phyloP scores from a whole-genome alignment of 2,113 vertebrate species.

The Asarcornis scutulata region DNA sequence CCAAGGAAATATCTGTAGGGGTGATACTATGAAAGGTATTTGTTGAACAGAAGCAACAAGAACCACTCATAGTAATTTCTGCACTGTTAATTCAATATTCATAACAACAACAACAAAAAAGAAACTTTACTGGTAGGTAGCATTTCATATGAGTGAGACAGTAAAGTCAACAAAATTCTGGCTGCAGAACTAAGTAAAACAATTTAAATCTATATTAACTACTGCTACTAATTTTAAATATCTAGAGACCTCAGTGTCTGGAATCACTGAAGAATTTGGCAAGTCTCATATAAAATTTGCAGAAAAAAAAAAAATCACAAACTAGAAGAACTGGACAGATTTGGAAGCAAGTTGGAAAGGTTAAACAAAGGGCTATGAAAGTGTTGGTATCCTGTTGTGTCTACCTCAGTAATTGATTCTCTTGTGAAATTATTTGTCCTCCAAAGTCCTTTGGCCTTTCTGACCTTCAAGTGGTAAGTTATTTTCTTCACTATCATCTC shows the following conservation, averaged over 20 bases:
- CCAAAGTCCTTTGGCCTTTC: neutral
- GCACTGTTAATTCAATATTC: neutral
- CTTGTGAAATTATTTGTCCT: neutral
- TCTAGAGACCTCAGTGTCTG: neutral
- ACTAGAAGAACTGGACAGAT: neutral
- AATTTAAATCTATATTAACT: neutral
- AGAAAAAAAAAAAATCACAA: neutral
- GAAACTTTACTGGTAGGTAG: neutral
- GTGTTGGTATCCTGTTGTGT: neutral
- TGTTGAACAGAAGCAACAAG: neutral
- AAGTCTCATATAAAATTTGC: neutral
- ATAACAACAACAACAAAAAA: neutral
- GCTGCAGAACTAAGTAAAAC: neutral
- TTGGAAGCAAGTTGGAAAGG: neutral
- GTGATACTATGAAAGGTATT: neutral
- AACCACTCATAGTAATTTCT: neutral
- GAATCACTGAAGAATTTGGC: neutral
- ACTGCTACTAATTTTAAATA: neutral
- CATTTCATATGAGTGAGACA: neutral
- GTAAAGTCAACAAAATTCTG: neutral
- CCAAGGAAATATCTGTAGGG: neutral
- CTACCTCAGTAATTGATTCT: neutral
- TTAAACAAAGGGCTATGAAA: constrained; percentile 1
- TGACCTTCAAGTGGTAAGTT: constrained; percentile 10
- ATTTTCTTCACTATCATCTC: neutral